Base-by-base conservation (phyloP, 2,888 invertebrate species). In the Pseudeuparius sepicola region DNA sequence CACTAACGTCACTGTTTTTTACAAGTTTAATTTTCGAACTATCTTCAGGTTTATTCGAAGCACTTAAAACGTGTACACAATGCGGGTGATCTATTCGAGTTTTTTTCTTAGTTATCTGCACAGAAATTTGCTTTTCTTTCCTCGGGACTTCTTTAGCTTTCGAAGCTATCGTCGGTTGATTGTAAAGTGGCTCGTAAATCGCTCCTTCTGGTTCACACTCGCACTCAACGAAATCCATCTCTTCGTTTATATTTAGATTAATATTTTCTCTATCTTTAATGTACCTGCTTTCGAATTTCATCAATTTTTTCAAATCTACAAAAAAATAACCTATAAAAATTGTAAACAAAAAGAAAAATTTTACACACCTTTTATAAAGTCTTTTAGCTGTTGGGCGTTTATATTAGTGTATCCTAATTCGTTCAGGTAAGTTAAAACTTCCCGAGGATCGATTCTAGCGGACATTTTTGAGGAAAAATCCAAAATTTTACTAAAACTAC, bases 381-480 rank as follows among this genome's bases (percentile, higher is more conserved):
- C 77, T 64, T 82, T 81, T 34, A 85, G 63, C 53, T 83, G 79
- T 57, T 75, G 70, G 11, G 76, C 75, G 40, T 75, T 77, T 46
- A 86, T 75, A 54, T 83, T 81, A 36, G 74, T 70, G 53, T 82
- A 83, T 37, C 85, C 85, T 50, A 84, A 63, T 52, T 78, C 71
- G 61, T 83, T 82, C 49, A 86, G 63, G 63, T 83, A 77, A 44
- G 68, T 63, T 46, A 85, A 65, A 54, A 86, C 75, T 63, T 81
- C 78, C 52, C 73, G 68, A n/a, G 84, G 75, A 58, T 82, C 78
- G 54, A 78, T 59, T 46, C 59, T 54, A 52, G 60, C 31, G n/a
- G 51, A 43, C 56, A 58, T 56, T 43, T 40, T 46, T 30, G 10
- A 36, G 17, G 23, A 27, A 34, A 16, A 23, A 14, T 20, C 6